phyloP scores from a whole-genome alignment of 2,888 invertebrate genomes.

The Imbricaverruca yamaguchii region DNA sequence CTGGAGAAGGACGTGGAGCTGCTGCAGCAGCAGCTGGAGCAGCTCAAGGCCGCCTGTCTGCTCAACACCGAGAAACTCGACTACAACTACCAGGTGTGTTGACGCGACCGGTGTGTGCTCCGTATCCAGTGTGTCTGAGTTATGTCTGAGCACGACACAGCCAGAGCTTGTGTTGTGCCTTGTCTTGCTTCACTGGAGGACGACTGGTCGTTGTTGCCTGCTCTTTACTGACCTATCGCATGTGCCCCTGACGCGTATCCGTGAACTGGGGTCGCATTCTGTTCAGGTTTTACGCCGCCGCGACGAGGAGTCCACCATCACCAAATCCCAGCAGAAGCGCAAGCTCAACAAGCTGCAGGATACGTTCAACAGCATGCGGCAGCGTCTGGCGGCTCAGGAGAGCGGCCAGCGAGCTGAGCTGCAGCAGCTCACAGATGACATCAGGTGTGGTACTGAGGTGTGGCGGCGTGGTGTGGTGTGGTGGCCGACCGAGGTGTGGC shows the following conservation, averaged over 20 bases:
- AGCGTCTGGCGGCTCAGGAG: conserved; percentile 58
- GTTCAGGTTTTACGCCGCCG: conserved; percentile 31
- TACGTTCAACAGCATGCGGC: conserved; percentile 55
- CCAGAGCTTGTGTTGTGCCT: too few species aligned
- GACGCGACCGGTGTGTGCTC: too few species aligned
- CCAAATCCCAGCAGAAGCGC: conserved; percentile 61
- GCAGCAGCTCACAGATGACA: conserved; percentile 58
- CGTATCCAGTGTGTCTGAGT: too few species aligned
- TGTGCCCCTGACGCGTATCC: too few species aligned
- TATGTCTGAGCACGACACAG: too few species aligned
- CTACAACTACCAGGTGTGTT: conserved; percentile 70
- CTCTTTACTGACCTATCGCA: too few species aligned
- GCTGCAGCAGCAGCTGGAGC: conserved; percentile 68
- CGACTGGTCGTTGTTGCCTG: too few species aligned
- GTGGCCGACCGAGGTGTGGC: too few species aligned
- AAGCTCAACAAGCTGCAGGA: conserved; percentile 68
- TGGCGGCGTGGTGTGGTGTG: too few species aligned
- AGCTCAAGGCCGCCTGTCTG: conserved; percentile 67
- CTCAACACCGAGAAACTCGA: conserved; percentile 84
- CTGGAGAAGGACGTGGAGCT: conserved; percentile 48
- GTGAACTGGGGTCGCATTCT: not conserved
- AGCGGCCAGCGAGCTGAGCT: conserved; percentile 58
- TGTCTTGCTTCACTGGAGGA: too few species aligned
- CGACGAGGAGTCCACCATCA: conserved; percentile 33
- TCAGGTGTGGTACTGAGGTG: conserved; percentile 45